phyloP scores from a whole-genome alignment of 2,113 vertebrate genomes.

The Oryzias celebensis region DNA sequence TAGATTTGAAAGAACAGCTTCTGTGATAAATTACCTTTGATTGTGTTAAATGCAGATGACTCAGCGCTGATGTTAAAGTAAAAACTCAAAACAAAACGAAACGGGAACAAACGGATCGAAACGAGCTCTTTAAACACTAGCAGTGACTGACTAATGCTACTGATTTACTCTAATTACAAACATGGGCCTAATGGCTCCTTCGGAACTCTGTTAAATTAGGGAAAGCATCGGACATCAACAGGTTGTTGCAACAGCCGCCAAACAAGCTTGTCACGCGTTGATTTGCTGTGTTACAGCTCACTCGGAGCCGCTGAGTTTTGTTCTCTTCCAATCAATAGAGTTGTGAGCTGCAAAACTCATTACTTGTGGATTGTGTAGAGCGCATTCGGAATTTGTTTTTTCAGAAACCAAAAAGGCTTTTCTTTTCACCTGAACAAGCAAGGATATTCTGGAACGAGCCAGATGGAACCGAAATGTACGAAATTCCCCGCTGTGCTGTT shows the following conservation, averaged over 20 bases:
- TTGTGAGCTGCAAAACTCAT: slow-evolving; percentile 20
- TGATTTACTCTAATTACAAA: slow-evolving; percentile 61
- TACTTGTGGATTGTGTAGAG: neutral
- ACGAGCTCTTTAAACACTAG: slow-evolving; percentile 34
- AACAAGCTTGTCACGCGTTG: slow-evolving; percentile 8
- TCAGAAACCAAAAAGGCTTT: slow-evolving; percentile 16
- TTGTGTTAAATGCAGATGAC: too few relatives aligned
- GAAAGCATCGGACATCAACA: slow-evolving; percentile 33
- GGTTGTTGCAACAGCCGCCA: slow-evolving; percentile 5
- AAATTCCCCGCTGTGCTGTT: slow-evolving; percentile 56
- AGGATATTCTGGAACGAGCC: slow-evolving; percentile 27
- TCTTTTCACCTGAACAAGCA: slow-evolving; percentile 26
- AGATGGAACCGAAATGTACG: slow-evolving; percentile 49
- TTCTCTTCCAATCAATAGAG: slow-evolving; percentile 27
- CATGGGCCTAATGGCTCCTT: slow-evolving; percentile 40
- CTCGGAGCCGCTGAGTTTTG: slow-evolving; percentile 5
- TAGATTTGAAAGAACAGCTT: too few relatives aligned
- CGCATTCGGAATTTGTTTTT: slow-evolving; percentile 5
- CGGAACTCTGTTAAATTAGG: slow-evolving; percentile 29
- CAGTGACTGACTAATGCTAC: slow-evolving; percentile 59
- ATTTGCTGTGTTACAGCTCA: neutral
- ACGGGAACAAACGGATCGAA: slow-evolving; percentile 20
- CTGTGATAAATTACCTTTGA: too few relatives aligned
- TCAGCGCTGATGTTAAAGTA: neutral
- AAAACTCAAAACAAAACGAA: neutral